These are phyloP conservation scores for Gambusia yucatana DNA, from an alignment of 2,797 vertebrate genomes.

Conservation along the genomic window DNA sequence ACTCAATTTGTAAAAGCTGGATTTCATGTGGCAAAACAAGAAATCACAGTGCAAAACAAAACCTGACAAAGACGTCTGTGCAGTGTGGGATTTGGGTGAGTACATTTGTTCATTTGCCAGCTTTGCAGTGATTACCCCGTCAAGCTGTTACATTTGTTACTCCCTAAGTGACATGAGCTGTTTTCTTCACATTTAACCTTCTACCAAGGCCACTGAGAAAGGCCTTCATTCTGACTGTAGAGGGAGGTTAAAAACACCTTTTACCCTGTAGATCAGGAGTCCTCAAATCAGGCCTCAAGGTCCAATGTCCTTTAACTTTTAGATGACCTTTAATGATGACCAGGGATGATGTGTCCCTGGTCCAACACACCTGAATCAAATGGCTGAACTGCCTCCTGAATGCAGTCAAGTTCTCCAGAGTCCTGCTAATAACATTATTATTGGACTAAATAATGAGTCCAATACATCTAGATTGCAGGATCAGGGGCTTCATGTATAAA, in stretches of 20 bases:
- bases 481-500: too few species aligned
- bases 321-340: too few species aligned
- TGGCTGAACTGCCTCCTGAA: too few species aligned
- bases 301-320: too few species aligned
- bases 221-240: background rate
- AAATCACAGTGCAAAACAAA: background rate
- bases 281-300: too few species aligned
- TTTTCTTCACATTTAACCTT: background rate
- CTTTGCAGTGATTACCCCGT: background rate
- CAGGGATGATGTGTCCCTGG: too few species aligned
- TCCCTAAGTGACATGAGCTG: background rate
- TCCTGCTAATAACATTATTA: too few species aligned
- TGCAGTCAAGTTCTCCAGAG: too few species aligned
- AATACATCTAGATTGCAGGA: background rate
- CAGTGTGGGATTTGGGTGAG: background rate
- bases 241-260: background rate
- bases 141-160: background rate
- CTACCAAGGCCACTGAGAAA: background rate
- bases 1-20: conserved; percentile 14
- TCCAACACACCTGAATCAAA: too few species aligned
- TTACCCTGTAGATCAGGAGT: background rate
- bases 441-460: too few species aligned
- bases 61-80: background rate
- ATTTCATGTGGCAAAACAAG: conserved; percentile 30
- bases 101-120: background rate